phyloP scores from a whole-genome alignment of 2,888 invertebrate genomes.

The Mayetiola destructor region DNA sequence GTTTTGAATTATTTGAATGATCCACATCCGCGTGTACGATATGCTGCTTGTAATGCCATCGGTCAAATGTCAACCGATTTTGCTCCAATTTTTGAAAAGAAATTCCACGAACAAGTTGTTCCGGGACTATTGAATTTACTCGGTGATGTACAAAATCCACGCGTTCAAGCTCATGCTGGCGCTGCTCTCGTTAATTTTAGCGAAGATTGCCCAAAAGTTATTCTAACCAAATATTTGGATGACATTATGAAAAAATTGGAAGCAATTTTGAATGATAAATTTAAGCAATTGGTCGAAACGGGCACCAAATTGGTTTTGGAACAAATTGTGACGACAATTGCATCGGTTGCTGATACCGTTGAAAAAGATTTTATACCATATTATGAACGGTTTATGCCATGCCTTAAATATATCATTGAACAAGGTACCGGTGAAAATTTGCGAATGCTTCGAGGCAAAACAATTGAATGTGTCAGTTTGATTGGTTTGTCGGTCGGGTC shows the following conservation, averaged over 20 bases:
- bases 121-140: slow-evolving; percentile 78
- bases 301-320: slow-evolving; percentile 94
- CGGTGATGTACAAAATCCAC: slow-evolving; percentile 79
- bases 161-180: slow-evolving; percentile 72
- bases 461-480: slow-evolving; percentile 96
- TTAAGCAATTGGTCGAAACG: slow-evolving; percentile 84
- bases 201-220: slow-evolving; percentile 94
- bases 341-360: slow-evolving; percentile 95
- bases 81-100: slow-evolving; percentile 91
- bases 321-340: slow-evolving; percentile 96
- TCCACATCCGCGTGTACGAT: slow-evolving; percentile 47
- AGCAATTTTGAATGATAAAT: slow-evolving; percentile 75
- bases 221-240: slow-evolving; percentile 80
- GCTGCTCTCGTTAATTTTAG: slow-evolving; percentile 98
- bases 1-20: slow-evolving; percentile 76
- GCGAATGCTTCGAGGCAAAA: slow-evolving; percentile 87
- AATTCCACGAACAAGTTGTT: slow-evolving; percentile 91
- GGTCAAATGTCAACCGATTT: slow-evolving; percentile 99
- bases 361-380: slow-evolving; percentile 90
- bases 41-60: slow-evolving; percentile 96
- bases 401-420: slow-evolving; percentile 80
- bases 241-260: slow-evolving; percentile 84
- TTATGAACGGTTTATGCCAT: slow-evolving; percentile 87
- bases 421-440: slow-evolving; percentile 80
- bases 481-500: slow-evolving; percentile 80